Evolutionary conservation across 2,113 vertebrate genomes (phyloP), one percentile per base, ranked within the genome.

Genomic region (Clinocottus analis): DNA sequence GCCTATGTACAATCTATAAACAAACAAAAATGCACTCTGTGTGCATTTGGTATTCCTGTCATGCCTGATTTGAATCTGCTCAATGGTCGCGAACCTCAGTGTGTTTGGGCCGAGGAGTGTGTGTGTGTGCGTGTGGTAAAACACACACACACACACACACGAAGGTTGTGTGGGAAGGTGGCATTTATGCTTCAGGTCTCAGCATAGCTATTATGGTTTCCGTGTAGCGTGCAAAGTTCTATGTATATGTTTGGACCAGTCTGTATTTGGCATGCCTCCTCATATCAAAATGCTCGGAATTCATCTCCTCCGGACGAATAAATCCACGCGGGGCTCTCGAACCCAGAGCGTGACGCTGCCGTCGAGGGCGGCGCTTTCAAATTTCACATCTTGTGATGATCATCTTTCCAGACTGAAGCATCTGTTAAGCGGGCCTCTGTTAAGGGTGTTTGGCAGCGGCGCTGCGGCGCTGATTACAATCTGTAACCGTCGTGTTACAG

Each of bases 121-220:
- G 80, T 29, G 51, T 76, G 70, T 73, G 72, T 62, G 79, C 87
- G 80, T 29, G 51, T 76, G 56, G 70, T 72, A 64, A 58, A 73
- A 86, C 82, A 78, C 81, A 70, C 61, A 71, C 80, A 73, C 85
- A 87, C 82, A 78, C 82, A 49, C 47, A 49, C 47, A 51, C 51
- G 25, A 70, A 87, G 77, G 83, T 88, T 94, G 93, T 94, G 93
- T 87, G 94, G 92, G 80, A 75, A 89, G 82, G 75, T 85, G 84
- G 87, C 92, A 92, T 93, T 91, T 90, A 79, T 90, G 85, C 87
- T 87, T 77, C 60, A 61, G 83, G 80, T 89, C 84, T 90, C 83
- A 83, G 85, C 91, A 91, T 94, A 92, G 90, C 89, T 85, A 94
- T 94, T 94, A 95, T 94, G 93, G 91, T 94, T 94, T 93, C 86